Conservation (phyloP, 1,140 invertebrate species). For the Maniola jurtina region DNA sequence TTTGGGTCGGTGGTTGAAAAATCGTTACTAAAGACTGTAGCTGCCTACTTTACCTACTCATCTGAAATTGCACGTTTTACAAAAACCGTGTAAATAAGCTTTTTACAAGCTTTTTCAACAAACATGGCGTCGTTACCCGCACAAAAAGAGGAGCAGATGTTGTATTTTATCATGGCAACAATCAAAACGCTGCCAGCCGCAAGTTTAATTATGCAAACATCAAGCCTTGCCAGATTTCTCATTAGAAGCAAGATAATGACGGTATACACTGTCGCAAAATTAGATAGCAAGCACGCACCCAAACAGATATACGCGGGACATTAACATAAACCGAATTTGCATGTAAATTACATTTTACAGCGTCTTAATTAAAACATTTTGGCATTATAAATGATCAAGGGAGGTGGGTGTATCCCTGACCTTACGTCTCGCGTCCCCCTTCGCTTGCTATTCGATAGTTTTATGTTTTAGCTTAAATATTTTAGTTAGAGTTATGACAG, state of each 20-base stretch:
- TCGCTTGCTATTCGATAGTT: conserved; percentile 60
- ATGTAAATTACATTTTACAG: conserved; percentile 81
- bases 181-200: conserved; percentile 70
- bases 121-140: neutral
- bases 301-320: conserved; percentile 78
- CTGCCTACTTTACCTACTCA: too few relatives aligned
- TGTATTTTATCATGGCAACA: conserved; percentile 70
- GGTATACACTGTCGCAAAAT: conserved; percentile 77
- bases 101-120: neutral
- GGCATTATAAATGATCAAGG: conserved; percentile 80
- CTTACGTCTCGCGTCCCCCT: conserved; percentile 46
- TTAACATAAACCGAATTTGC: conserved; percentile 81
- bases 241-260: conserved; percentile 78
- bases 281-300: conserved; percentile 77
- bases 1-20: too few relatives aligned
- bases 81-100: too few relatives aligned
- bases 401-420: conserved; percentile 59
- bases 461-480: conserved; percentile 41
- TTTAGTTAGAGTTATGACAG: conserved; percentile 4
- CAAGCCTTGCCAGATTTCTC: conserved; percentile 77
- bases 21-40: too few relatives aligned
- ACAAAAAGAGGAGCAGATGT: conserved; percentile 39
- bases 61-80: too few relatives aligned
- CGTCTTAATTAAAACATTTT: conserved; percentile 81
- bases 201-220: conserved; percentile 79